Evolutionary conservation across 1,140 invertebrate genomes (phyloP), one percentile per base, ranked within the genome.

Genomic region (Homalodisca vitripennis): DNA sequence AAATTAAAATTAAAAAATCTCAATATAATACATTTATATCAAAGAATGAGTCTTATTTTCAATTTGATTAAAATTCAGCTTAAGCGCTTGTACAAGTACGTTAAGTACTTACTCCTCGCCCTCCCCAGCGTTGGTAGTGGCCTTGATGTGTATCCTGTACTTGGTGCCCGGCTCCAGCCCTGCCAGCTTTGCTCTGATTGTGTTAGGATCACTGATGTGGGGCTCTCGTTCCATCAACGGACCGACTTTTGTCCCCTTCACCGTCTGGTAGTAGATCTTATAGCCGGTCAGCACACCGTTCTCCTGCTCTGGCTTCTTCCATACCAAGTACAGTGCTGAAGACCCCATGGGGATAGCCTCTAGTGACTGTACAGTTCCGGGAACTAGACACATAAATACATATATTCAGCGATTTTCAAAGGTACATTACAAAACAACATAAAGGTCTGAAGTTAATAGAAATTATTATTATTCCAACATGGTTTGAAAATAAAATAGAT

Each of bases 221-320:
- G 92, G 90, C 73, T 88, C 84, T 70, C 92, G 84, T 77, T 93
- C 89, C 41, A 88, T 82, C 32, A 88, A 77, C 2, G 87, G 83
- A 30, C 86, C 86, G 0, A 94, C 82, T 51, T 83, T 82, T 0
- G 89, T 92, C 34, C 87, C 87, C 55, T 87, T 86, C 0, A 97
- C 91, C 74, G 88, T 85, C 76, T 93, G 88, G 79, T 95, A 97
- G 77, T 91, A 94, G 74, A 99, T 92, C 77, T 91, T 90, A 79
- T 98, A 99, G 10, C 95, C 95, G 1, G 89, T 95, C 0, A 99
- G 80, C 69, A 92, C 85, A 27, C 98, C 98, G 81, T 99, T 99
- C 20, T 93, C 89, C 76, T 96, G 90, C 22, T 92, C 85, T 0
- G 98, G 98, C 77, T 90, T 90, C 76, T 94, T 90, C 98, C 98